phyloP scores from a whole-genome alignment of 64 coral and sea anemone genomes.

The Pachyseris speciosa region DNA sequence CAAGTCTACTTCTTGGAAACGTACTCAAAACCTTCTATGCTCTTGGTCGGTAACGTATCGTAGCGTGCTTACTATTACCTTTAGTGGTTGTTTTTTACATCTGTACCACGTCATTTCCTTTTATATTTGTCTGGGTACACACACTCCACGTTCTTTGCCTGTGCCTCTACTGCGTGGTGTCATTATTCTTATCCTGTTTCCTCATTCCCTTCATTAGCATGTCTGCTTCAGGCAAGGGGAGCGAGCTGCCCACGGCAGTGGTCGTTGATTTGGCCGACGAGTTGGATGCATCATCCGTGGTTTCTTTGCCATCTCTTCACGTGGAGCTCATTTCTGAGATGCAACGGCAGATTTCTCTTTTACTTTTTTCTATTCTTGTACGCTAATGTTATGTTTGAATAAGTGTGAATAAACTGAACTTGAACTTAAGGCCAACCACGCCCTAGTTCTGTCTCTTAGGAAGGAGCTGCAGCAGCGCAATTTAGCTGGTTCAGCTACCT shows the following conservation, averaged over 20 bases:
- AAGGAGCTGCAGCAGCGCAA: background rate
- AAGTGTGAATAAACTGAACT: too few relatives aligned
- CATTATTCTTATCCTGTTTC: too few relatives aligned
- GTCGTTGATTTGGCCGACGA: background rate
- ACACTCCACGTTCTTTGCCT: too few relatives aligned
- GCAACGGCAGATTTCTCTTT: too few relatives aligned
- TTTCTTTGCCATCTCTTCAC: too few relatives aligned
- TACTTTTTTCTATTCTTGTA: too few relatives aligned
- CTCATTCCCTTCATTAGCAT: background rate
- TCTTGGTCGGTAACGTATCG: background rate
- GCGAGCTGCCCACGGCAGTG: background rate
- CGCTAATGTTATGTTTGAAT: too few relatives aligned
- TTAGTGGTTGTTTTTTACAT: background rate
- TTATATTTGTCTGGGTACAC: background rate
- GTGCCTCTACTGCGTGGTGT: too few relatives aligned
- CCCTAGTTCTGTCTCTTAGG: too few relatives aligned
- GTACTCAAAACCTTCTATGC: background rate
- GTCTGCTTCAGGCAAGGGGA: background rate
- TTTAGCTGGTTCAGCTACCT: background rate
- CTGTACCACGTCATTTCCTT: background rate
- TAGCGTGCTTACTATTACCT: background rate
- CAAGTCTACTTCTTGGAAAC: background rate
- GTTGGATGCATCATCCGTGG: background rate
- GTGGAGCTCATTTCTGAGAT: too few relatives aligned
- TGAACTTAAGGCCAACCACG: too few relatives aligned